A percentile compares a stretch with the other conserved stretches of the same genome.
Evolutionary conservation across 2,797 vertebrate species (phyloP).

Genomic region (Ficedula albicollis): DNA sequence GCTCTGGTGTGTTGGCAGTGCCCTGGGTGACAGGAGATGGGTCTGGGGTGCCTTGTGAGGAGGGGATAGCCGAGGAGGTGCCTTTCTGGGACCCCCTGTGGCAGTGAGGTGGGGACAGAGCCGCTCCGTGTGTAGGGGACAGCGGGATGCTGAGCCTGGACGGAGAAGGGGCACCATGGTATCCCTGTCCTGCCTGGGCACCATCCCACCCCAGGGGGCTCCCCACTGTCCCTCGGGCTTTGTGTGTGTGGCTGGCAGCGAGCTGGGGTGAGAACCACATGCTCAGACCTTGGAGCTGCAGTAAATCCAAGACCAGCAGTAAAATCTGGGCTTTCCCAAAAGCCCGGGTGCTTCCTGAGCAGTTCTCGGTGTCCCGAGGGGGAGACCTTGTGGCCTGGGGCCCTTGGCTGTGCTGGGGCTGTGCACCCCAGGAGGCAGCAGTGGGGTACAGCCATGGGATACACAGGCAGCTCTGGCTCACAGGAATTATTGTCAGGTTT

Average conservation of each 20-base stretch:
- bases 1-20: background rate
- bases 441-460: background rate
- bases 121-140: background rate
- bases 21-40: background rate
- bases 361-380: accelerated
- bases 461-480: background rate
- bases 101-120: background rate
- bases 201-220: background rate
- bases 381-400: accelerated
- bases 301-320: background rate
- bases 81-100: background rate
- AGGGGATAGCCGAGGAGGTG: background rate
- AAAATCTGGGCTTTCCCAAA: background rate
- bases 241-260: accelerated
- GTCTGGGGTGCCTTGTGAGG: background rate
- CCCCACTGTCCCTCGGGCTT: accelerated
- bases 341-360: background rate
- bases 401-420: background rate
- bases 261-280: background rate
- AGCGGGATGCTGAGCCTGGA: background rate
- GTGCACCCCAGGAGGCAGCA: too few species aligned
- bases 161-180: accelerated
- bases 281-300: background rate
- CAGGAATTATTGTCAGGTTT: background rate
- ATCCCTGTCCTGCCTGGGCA: background rate